These are phyloP conservation scores for Dysmachus trigonus DNA, from an alignment of 2,888 invertebrate species.

Conservation along the genomic window DNA sequence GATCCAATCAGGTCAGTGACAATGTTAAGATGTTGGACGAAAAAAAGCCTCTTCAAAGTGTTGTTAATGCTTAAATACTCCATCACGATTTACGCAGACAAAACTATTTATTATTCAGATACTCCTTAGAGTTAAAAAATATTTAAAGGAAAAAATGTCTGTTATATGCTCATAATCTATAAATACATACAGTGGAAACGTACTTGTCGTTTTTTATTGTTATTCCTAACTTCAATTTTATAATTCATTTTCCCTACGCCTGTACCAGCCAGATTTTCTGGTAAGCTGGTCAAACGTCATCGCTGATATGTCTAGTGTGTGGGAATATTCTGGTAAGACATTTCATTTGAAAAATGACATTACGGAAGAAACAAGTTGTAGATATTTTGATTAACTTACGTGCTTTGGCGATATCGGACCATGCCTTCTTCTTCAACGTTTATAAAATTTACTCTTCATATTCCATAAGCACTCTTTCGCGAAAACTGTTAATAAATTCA, in stretches of 20 bases:
- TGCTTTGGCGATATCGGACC: too few species aligned
- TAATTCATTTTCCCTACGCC: not conserved
- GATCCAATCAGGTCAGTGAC: conserved; percentile 64
- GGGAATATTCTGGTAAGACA: too few species aligned
- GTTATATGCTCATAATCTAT: not conserved
- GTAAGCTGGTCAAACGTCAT: too few species aligned
- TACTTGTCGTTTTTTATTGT: not conserved
- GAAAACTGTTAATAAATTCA: too few species aligned
- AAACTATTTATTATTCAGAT: not conserved
- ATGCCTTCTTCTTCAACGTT: too few species aligned
- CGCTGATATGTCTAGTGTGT: too few species aligned
- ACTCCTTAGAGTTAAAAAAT: not conserved
- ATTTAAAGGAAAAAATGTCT: not conserved
- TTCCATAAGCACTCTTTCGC: too few species aligned
- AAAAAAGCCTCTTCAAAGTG: conserved; percentile 60
- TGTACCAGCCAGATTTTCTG: too few species aligned
- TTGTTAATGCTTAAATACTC: conserved; percentile 59
- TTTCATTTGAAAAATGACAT: too few species aligned
- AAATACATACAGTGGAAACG: not conserved
- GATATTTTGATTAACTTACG: too few species aligned
- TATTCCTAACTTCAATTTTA: not conserved
- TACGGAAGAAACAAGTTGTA: too few species aligned
- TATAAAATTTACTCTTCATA: too few species aligned
- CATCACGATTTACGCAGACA: not conserved
- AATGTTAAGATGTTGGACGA: conserved; percentile 55